These are phyloP conservation scores for Limnothrissa miodon DNA, from an alignment of 2,113 vertebrate genomes.

Conservation along the genomic window DNA sequence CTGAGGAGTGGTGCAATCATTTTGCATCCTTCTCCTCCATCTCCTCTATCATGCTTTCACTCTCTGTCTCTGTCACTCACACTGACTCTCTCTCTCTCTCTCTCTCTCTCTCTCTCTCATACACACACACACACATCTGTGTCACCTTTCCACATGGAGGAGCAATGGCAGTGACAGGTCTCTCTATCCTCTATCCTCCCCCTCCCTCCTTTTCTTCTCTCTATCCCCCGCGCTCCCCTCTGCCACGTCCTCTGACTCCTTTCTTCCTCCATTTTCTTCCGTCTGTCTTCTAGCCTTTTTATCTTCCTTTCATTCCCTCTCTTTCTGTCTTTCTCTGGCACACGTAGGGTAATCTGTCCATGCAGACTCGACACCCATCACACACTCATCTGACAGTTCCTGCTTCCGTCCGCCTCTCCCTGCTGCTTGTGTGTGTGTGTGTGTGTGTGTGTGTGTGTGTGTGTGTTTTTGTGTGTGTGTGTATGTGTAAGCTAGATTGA, in stretches of 20 bases:
- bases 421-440: not conserved
- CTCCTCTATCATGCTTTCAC: conserved; percentile 19
- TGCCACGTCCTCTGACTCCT: not conserved
- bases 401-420: not conserved
- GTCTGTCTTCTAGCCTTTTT: not conserved
- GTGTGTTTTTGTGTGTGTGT: conserved; percentile 9
- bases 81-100: not conserved
- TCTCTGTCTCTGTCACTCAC: conserved; percentile 2
- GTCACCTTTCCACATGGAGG: conserved; percentile 15
- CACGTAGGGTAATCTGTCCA: not conserved
- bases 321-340: not conserved
- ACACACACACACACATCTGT: conserved; percentile 10
- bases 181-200: not conserved
- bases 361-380: conserved; percentile 4
- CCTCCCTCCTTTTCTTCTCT: not conserved
- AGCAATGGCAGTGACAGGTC: conserved; percentile 13
- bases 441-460: not conserved
- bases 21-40: not conserved
- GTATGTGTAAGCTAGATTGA: not conserved
- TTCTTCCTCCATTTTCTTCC: not conserved
- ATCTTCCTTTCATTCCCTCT: not conserved
- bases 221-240: not conserved
- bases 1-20: conserved; percentile 1
- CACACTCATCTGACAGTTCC: conserved; percentile 12
- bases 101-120: not conserved